Evolutionary conservation across 2,888 invertebrate species (phyloP).

Genomic region (Cryptops parisi): DNA sequence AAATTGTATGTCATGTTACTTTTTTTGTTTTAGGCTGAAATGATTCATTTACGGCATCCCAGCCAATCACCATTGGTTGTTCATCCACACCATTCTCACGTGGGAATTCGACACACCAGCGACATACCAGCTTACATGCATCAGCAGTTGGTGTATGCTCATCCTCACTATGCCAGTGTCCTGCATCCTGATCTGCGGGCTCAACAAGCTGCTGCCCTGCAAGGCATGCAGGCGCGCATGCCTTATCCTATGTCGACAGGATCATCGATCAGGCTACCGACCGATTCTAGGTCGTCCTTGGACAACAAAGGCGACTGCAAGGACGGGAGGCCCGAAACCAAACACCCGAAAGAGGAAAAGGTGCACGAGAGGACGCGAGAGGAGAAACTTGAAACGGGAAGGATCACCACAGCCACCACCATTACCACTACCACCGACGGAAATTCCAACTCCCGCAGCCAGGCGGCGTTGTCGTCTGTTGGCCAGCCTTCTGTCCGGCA

Average conservation of each 20-base stretch:
- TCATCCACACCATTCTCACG: constrained; percentile 18
- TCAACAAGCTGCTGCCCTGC: constrained; percentile 20
- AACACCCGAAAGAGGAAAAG: constrained; percentile 6
- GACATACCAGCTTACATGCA: constrained; percentile 20
- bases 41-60: constrained; percentile 22
- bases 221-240: constrained; percentile 19
- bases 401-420: constrained; percentile 14
- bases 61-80: constrained; percentile 20
- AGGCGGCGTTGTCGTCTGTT: constrained; percentile 5
- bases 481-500: constrained; percentile 17
- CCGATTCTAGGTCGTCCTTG: constrained; percentile 14
- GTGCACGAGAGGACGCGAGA: constrained; percentile 1
- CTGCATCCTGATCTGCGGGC: constrained; percentile 21
- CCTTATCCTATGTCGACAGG: constrained; percentile 15
- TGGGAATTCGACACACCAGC: constrained; percentile 19
- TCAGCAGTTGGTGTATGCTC: constrained; percentile 22
- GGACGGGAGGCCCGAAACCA: constrained; percentile 1
- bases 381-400: constrained; percentile 8
- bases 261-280: constrained; percentile 16
- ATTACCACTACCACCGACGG: constrained; percentile 11
- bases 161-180: constrained; percentile 15
- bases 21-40: constrained; percentile 12
- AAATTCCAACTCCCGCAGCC: constrained; percentile 7
- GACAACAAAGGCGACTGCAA: constrained; percentile 19
- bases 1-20: too few relatives aligned